A percentile compares a stretch with the other conserved stretches of the same genome.
These are phyloP conservation scores for Panthera leo DNA, from an alignment of 2,113 vertebrate species.

Conservation along the genomic window DNA sequence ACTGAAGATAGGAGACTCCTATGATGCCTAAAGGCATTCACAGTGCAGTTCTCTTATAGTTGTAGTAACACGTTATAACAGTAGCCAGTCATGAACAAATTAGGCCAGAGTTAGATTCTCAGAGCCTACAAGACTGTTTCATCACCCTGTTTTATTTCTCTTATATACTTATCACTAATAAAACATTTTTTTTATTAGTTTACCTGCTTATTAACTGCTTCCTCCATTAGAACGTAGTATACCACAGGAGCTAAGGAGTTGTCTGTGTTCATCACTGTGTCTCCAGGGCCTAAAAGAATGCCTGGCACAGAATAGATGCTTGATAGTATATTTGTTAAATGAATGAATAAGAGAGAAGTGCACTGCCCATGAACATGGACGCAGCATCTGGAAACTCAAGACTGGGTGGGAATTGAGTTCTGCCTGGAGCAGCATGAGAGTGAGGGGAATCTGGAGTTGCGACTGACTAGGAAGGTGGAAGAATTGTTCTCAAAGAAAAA, in stretches of 20 bases:
- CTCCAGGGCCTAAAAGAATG: not conserved
- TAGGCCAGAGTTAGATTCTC: not conserved
- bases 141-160: not conserved
- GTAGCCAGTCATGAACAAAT: not conserved
- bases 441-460: not conserved
- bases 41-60: not conserved
- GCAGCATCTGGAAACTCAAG: not conserved
- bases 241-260: not conserved
- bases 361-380: too few relatives aligned
- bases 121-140: not conserved
- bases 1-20: not conserved
- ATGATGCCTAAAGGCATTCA: not conserved
- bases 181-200: not conserved
- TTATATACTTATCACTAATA: not conserved
- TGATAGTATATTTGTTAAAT: not conserved
- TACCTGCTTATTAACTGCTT: not conserved
- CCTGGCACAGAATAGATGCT: not conserved
- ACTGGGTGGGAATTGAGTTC: not conserved
- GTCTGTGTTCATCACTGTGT: not conserved
- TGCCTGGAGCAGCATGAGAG: not conserved
- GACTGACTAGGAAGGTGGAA: not conserved
- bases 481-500: not conserved
- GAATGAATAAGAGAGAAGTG: not conserved
- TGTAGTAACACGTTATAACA: not conserved
- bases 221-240: not conserved